These are phyloP conservation scores for Caranx melampygus DNA, from an alignment of 2,113 vertebrate genomes.

Conservation along the genomic window DNA sequence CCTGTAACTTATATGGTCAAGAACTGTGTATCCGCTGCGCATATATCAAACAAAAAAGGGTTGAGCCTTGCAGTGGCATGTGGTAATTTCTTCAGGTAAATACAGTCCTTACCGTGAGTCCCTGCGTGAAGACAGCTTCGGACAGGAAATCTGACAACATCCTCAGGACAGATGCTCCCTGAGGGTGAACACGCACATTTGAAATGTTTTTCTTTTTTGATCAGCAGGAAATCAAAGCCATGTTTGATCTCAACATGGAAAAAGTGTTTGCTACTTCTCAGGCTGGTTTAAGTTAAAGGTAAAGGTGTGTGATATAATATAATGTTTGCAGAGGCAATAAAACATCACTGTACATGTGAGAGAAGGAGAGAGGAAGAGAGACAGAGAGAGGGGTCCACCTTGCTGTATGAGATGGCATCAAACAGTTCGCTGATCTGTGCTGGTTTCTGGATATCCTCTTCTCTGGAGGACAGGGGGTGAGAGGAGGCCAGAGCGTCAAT, in stretches of 20 bases:
- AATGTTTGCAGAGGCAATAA: too few relatives aligned
- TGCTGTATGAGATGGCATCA: constrained; percentile 94
- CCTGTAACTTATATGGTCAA: too few relatives aligned
- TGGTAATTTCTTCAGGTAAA: background rate
- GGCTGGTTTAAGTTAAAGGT: too few relatives aligned
- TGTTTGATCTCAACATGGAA: too few relatives aligned
- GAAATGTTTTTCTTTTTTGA: background rate
- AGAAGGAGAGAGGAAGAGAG: background rate
- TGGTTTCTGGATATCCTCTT: constrained; percentile 88
- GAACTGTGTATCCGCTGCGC: background rate
- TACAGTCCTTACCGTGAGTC: constrained; percentile 85
- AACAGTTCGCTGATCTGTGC: constrained; percentile 94
- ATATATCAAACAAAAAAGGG: background rate
- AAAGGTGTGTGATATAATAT: too few relatives aligned
- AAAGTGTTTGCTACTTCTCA: too few relatives aligned
- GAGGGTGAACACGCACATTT: background rate
- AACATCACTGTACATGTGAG: background rate
- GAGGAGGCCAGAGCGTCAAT: constrained; percentile 90
- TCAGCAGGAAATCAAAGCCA: too few relatives aligned
- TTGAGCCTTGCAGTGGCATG: background rate
- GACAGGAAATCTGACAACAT: constrained; percentile 95
- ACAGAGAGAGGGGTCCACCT: constrained; percentile 80
- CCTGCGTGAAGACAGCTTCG: constrained; percentile 84
- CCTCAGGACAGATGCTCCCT: constrained; percentile 93
- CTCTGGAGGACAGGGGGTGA: constrained; percentile 89